Percentiles rank a stretch among this genome's conserved stretches.
These are phyloP conservation scores for Neodontobutis hainanensis DNA, from an alignment of 2,113 vertebrate species.

Conservation along the genomic window DNA sequence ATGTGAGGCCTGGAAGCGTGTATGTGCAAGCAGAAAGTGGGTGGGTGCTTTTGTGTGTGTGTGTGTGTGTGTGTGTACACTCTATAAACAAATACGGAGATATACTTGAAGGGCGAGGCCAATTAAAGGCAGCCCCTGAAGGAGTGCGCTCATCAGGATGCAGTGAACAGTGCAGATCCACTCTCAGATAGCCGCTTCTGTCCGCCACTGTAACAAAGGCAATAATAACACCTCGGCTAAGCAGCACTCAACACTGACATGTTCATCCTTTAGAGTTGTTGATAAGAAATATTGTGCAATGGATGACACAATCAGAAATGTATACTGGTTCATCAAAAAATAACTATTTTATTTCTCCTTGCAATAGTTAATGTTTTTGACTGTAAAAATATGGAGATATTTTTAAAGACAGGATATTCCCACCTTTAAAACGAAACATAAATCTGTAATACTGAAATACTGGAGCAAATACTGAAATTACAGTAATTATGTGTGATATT, in stretches of 20 bases:
- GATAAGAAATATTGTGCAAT: conserved; percentile 6
- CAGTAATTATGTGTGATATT: too few relatives aligned
- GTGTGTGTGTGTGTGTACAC: conserved; percentile 14
- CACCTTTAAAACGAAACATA: too few relatives aligned
- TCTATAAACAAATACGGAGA: conserved; percentile 57
- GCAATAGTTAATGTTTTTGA: too few relatives aligned
- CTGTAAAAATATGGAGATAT: too few relatives aligned
- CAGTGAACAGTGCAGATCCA: conserved; percentile 53
- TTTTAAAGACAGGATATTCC: too few relatives aligned
- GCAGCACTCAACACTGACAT: conserved; percentile 31
- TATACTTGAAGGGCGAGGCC: conserved; percentile 54
- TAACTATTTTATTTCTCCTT: too few relatives aligned
- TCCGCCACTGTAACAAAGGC: conserved; percentile 46
- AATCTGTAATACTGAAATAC: too few relatives aligned
- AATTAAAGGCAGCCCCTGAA: conserved; percentile 68
- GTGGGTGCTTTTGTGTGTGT: conserved; percentile 12
- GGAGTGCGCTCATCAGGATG: conserved; percentile 63
- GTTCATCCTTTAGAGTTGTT: conserved; percentile 31
- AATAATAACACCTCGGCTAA: conserved; percentile 16
- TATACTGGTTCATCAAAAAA: neutral
- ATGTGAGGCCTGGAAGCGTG: conserved; percentile 41
- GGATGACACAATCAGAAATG: neutral
- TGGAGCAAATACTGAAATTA: too few relatives aligned
- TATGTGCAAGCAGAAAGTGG: conserved; percentile 6
- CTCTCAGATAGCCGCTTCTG: conserved; percentile 49